Percentiles rank a stretch among this genome's conserved stretches.
Evolutionary conservation across 2,797 vertebrate species (phyloP).

Genomic region (Meriones psammophilus): DNA sequence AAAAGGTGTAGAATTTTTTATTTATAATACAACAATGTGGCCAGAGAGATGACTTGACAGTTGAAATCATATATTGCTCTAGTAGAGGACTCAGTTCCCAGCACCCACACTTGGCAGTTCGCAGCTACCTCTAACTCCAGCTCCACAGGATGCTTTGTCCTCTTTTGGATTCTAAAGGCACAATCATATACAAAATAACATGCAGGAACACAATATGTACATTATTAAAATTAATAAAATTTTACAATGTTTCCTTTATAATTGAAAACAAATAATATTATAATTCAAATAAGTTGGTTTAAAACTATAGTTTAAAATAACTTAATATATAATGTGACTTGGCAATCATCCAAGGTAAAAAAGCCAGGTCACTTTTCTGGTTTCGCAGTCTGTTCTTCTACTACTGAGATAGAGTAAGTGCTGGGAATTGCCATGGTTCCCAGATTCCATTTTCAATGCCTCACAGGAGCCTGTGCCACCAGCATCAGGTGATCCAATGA

Average conservation of each 20-base stretch:
- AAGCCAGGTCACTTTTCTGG: no score
- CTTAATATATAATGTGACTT: neutral
- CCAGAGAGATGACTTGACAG: neutral
- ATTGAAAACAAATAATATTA: neutral
- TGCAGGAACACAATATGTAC: neutral
- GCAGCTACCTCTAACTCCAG: neutral
- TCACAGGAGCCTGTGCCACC: no score
- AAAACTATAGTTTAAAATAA: neutral
- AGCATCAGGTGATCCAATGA: no score
- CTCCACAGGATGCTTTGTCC: neutral
- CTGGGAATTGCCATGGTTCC: no score
- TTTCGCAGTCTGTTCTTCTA: no score
- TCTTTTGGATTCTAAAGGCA: neutral
- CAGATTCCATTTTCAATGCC: no score
- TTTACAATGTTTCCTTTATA: neutral
- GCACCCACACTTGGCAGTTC: neutral
- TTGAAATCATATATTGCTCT: neutral
- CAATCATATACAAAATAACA: neutral
- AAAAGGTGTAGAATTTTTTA: neutral
- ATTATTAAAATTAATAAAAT: neutral
- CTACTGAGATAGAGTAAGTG: no score
- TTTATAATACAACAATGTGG: neutral
- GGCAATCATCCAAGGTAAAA: neutral
- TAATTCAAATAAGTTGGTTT: neutral
- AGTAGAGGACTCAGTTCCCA: neutral